Evolutionary conservation across 1,140 invertebrate genomes (phyloP).

Genomic region (Nebria ingens): DNA sequence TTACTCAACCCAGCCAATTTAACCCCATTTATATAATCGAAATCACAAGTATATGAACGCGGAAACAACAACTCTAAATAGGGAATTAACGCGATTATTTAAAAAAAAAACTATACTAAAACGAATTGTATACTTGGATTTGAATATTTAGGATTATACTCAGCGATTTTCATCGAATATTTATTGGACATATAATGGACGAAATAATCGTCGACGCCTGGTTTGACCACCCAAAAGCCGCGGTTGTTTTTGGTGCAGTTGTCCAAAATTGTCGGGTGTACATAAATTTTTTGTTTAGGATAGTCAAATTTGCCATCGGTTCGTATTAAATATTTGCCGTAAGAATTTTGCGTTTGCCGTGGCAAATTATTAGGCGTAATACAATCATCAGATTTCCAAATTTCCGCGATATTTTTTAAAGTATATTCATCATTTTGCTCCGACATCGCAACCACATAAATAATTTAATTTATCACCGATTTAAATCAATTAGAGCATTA

Average conservation of each 20-base stretch:
- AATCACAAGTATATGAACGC: background rate
- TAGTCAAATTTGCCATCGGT: slow-evolving; percentile 15
- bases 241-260: slow-evolving; percentile 33
- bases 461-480: no score
- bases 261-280: slow-evolving; percentile 23
- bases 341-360: slow-evolving; percentile 23
- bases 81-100: background rate
- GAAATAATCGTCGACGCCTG: no score
- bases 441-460: no score
- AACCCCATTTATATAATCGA: background rate
- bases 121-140: no score
- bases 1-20: no score
- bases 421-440: slow-evolving; percentile 21
- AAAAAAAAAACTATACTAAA: no score
- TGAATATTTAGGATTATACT: no score
- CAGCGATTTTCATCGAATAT: no score
- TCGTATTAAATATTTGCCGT: slow-evolving; percentile 24
- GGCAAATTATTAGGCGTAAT: slow-evolving; percentile 23
- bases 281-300: slow-evolving; percentile 11
- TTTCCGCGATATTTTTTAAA: slow-evolving; percentile 20
- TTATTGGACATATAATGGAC: no score
- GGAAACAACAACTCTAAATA: background rate
- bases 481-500: no score
- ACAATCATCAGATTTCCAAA: slow-evolving; percentile 18
- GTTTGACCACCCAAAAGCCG: slow-evolving; percentile 40